Evolutionary conservation across 2,797 vertebrate species (phyloP), one percentile per base, ranked within the genome.

Genomic region (Chiloscyllium punctatum): DNA sequence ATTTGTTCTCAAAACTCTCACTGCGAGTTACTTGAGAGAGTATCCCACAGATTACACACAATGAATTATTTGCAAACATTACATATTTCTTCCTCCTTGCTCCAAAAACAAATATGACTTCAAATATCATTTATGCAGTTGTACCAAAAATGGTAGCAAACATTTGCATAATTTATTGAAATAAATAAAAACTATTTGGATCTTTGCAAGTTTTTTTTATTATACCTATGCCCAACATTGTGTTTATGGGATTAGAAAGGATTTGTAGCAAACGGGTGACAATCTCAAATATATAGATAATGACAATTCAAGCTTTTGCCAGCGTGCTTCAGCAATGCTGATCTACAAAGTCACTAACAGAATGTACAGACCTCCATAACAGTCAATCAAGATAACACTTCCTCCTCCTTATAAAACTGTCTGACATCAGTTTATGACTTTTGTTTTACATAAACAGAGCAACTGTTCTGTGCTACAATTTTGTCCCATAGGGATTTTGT

Each of bases 401-500:
- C 33, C 48, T 77, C 42, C 48, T 57, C 69, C 16, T 71, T 95
- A 74, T 94, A 74, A 48, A 53, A 95, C 48, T 95, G 94, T 57
- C 48, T 77, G 71, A 74, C 48, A 42, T 94, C 69, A 95, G 48
- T 77, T 53, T 57, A n/a, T 91, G 53, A 74, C 30, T 77, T 77
- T 95, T 95, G 69, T 77, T 95, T 95, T 74, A 95, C 71, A 77
- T 95, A 77, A 95, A 95, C 71, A 95, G 94, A 97, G 97, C 97
- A 97, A 96, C 97, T 97, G 97, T 97, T 97, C 97, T 97, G 96
- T 97, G 98, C 96, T 96, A 95, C 69, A 97, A 98, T 95, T 95
- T 95, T 74, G 99, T 99, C 98, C 98, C 98, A 99, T 98, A 97
- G 99, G 98, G 98, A 98, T 98, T 53, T 51, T 77, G 94, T 95